Evolutionary conservation across 2,797 vertebrate species (phyloP).

Genomic region (Cercopithecus neglectus): DNA sequence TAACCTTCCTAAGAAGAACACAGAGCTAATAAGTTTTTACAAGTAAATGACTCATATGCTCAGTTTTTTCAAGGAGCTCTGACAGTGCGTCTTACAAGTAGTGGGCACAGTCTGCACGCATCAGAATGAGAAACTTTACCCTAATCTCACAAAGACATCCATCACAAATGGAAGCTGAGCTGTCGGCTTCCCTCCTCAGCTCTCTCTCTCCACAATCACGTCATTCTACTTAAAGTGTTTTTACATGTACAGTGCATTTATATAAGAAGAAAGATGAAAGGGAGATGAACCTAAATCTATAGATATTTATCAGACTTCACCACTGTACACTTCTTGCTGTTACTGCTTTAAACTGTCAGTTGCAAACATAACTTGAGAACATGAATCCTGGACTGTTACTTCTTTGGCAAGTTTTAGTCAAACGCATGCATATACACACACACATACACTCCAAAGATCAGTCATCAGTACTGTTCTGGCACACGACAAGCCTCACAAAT

Average conservation of each 20-base stretch:
- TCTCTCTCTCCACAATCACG: neutral
- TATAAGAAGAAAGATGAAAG: slow-evolving; percentile 24
- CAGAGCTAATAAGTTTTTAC: neutral
- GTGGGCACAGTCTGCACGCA: neutral
- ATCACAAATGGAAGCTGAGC: neutral
- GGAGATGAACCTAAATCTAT: neutral
- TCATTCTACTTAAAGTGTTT: neutral
- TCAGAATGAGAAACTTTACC: neutral
- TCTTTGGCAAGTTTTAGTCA: slow-evolving; percentile 61
- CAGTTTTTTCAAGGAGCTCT: slow-evolving; percentile 5
- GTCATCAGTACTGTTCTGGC: neutral
- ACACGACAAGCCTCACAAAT: neutral
- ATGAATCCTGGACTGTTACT: slow-evolving; percentile 9
- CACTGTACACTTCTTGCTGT: slow-evolving; percentile 7
- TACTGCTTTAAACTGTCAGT: neutral
- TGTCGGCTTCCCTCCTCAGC: neutral
- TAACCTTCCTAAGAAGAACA: slow-evolving; percentile 33
- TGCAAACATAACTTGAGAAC: neutral
- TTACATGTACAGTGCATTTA: neutral
- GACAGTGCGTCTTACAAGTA: neutral
- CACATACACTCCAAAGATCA: neutral
- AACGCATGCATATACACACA: slow-evolving; percentile 48
- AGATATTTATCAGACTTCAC: slow-evolving; percentile 25
- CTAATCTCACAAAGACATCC: neutral
- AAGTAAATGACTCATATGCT: slow-evolving; percentile 18